Conservation (phyloP, 2,797 vertebrate genomes). For the Morus bassanus region DNA sequence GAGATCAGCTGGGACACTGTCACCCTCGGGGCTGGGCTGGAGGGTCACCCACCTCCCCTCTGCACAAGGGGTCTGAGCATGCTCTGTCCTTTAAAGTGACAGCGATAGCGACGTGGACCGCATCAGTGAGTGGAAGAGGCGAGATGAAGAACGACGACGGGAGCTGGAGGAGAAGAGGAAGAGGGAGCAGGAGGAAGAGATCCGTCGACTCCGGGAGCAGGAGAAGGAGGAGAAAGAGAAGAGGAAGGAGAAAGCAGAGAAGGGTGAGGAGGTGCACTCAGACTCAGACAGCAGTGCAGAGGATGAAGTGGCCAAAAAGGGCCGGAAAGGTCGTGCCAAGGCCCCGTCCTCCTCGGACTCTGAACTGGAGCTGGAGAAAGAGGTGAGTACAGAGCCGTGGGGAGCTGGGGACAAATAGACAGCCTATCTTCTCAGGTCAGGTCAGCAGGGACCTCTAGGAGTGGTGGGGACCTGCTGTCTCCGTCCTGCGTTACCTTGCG, state of each 20-base stretch:
- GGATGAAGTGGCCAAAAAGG: constrained; percentile 84
- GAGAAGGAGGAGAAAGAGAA: constrained; percentile 93
- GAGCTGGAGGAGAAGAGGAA: constrained; percentile 93
- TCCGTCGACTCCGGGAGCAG: constrained; percentile 87
- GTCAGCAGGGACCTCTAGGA: background rate
- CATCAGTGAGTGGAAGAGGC: constrained; percentile 94
- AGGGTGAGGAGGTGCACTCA: constrained; percentile 9
- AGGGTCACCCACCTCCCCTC: background rate
- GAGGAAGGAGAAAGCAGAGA: constrained; percentile 84
- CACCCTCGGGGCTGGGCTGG: background rate
- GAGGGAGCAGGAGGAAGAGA: constrained; percentile 92
- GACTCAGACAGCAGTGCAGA: constrained; percentile 82
- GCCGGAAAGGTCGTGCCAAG: constrained; percentile 84
- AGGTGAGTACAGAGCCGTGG: constrained; percentile 6
- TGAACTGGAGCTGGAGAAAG: constrained; percentile 77
- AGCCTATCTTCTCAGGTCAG: background rate
- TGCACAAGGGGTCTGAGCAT: accelerated
- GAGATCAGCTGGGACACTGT: background rate
- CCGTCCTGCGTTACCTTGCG: background rate
- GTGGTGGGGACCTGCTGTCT: background rate
- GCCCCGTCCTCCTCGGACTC: constrained; percentile 89
- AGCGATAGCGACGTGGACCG: constrained; percentile 91
- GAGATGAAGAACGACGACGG: constrained; percentile 87
- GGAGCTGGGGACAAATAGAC: background rate
- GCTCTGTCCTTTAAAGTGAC: background rate